These are phyloP conservation scores for Eudasyphora cyanicolor DNA, from an alignment of 2,888 invertebrate species.

Conservation along the genomic window DNA sequence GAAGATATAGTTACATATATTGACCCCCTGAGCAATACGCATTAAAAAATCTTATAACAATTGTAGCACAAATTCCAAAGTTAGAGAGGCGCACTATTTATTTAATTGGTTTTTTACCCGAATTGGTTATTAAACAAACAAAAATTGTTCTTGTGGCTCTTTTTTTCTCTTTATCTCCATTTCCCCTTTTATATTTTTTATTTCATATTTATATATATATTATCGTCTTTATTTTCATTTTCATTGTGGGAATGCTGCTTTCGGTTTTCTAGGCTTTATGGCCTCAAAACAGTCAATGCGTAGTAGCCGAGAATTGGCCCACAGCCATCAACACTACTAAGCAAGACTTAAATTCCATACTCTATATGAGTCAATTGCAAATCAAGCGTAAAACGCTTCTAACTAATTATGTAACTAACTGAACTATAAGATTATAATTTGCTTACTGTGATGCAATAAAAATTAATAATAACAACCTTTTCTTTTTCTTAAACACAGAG, in stretches of 20 bases:
- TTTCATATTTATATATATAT: slow-evolving; percentile 21
- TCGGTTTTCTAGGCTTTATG: slow-evolving; percentile 52
- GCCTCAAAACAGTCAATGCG: slow-evolving; percentile 54
- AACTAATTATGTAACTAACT: slow-evolving; percentile 71
- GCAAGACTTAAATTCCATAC: slow-evolving; percentile 71
- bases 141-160: slow-evolving; percentile 43
- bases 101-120: background rate
- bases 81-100: slow-evolving; percentile 11
- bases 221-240: slow-evolving; percentile 51
- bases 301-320: slow-evolving; percentile 65
- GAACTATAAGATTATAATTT: slow-evolving; percentile 33
- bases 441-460: background rate
- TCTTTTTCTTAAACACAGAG: slow-evolving; percentile 72
- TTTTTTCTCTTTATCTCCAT: slow-evolving; percentile 42
- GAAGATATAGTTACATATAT: background rate
- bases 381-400: slow-evolving; percentile 77
- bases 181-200: slow-evolving; percentile 12
- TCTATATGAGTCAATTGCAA: slow-evolving; percentile 75
- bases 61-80: slow-evolving; percentile 13
- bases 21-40: background rate
- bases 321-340: slow-evolving; percentile 71
- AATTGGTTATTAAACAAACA: slow-evolving; percentile 29
- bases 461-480: background rate
- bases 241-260: slow-evolving; percentile 53
- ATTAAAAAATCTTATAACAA: background rate